Percentiles rank a stretch among this genome's conserved stretches.
Conservation (phyloP, 1,140 invertebrate species). For the Dendrolimus punctatus region DNA sequence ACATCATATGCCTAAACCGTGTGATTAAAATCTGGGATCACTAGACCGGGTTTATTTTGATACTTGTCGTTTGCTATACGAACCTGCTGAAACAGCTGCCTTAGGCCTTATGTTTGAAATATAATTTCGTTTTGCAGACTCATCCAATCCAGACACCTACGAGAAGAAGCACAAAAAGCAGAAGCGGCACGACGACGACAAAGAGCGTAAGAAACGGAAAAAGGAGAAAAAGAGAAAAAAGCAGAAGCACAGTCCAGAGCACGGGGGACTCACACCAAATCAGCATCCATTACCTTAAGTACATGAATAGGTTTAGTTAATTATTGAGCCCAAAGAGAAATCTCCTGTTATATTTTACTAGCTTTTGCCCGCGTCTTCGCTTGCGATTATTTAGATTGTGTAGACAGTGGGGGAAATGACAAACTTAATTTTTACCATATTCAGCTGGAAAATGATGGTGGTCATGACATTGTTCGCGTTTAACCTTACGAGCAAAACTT, state of each 20-base stretch:
- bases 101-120: neutral
- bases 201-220: slow-evolving; percentile 94
- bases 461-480: too few species aligned
- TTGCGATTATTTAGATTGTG: too few species aligned
- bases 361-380: neutral
- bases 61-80: too few species aligned
- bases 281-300: slow-evolving; percentile 75
- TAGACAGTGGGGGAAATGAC: too few species aligned
- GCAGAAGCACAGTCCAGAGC: slow-evolving; percentile 93
- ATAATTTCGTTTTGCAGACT: slow-evolving; percentile 45
- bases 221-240: slow-evolving; percentile 97
- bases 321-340: slow-evolving; percentile 24
- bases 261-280: slow-evolving; percentile 81
- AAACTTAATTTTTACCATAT: too few species aligned
- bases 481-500: too few species aligned
- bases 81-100: neutral
- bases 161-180: slow-evolving; percentile 98
- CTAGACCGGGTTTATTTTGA: too few species aligned
- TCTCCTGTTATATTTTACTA: neutral
- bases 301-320: slow-evolving; percentile 10
- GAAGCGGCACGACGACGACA: slow-evolving; percentile 94
- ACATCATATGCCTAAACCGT: too few species aligned
- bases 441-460: too few species aligned
- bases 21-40: too few species aligned
- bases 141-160: slow-evolving; percentile 85